Percentiles rank a stretch among this genome's conserved stretches.
Evolutionary conservation across 2,797 vertebrate genomes (phyloP).

Genomic region (Artibeus jamaicensis): DNA sequence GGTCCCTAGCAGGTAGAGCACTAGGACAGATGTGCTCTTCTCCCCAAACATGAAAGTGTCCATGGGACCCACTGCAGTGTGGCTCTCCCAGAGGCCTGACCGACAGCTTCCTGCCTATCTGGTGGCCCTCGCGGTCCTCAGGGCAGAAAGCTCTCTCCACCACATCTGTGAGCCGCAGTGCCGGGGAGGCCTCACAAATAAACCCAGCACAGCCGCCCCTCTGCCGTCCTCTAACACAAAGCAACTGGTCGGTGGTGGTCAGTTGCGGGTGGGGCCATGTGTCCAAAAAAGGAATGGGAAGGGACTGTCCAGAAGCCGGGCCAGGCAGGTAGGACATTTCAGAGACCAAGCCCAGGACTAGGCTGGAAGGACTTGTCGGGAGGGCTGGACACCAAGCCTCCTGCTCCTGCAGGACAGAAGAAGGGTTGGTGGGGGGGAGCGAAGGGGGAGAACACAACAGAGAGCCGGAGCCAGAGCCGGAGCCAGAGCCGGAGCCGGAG

Average conservation of each 20-base stretch:
- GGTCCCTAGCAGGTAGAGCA: background rate
- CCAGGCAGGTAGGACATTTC: background rate
- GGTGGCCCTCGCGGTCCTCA: background rate
- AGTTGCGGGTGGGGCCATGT: conserved; percentile 47
- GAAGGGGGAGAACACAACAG: background rate
- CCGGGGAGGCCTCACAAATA: conserved; percentile 63
- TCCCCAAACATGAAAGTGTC: background rate
- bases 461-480: too few species aligned
- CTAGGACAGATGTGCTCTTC: background rate
- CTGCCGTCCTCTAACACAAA: conserved; percentile 61
- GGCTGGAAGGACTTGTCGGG: background rate
- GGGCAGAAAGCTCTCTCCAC: background rate
- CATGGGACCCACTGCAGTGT: background rate
- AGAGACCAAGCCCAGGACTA: background rate
- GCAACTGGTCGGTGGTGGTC: conserved; percentile 32
- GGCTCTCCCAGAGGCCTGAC: rapidly evolving
- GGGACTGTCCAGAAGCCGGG: background rate
- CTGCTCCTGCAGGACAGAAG: background rate
- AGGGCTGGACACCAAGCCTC: background rate
- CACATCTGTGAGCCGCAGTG: background rate
- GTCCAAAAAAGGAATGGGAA: conserved; percentile 32
- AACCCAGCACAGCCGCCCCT: conserved; percentile 55
- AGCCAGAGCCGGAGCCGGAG: too few species aligned
- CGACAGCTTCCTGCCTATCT: background rate
- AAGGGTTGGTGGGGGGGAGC: too few species aligned